Conservation (phyloP, 30 jellyfish, hydroid and myxozoan species). For the Clytia hemisphaerica region DNA sequence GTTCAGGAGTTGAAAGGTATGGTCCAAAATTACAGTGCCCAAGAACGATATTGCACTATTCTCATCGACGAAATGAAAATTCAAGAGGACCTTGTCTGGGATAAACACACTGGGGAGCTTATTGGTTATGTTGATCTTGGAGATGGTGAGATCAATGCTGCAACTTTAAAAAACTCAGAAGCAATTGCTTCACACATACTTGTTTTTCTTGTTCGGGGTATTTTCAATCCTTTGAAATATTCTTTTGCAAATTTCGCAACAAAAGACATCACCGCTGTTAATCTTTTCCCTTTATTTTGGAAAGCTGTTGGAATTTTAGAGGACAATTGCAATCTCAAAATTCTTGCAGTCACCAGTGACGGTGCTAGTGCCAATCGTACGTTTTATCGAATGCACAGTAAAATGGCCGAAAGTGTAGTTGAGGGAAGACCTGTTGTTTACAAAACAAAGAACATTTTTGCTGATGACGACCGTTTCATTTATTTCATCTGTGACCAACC, state of each 20-base stretch:
- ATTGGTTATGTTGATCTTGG: slow-evolving; percentile 17
- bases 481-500: no score
- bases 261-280: not conserved
- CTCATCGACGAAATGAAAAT: slow-evolving; percentile 31
- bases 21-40: not conserved
- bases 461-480: no score
- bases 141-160: slow-evolving; percentile 11
- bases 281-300: slow-evolving; percentile 26
- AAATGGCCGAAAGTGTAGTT: no score
- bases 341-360: no score
- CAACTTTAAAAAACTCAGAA: slow-evolving; percentile 5
- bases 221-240: not conserved
- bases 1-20: not conserved
- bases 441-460: no score
- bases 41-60: no score
- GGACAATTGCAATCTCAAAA: no score
- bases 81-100: no score
- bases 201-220: no score
- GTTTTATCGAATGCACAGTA: no score
- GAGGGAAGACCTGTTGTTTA: no score
- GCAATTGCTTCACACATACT: slow-evolving; percentile 21
- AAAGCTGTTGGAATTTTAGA: slow-evolving; percentile 37
- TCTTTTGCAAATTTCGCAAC: slow-evolving; percentile 30
- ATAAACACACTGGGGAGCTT: not conserved
- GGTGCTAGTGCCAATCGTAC: no score